Conservation (phyloP, 2,888 invertebrate species). For the Magallana nippona region DNA sequence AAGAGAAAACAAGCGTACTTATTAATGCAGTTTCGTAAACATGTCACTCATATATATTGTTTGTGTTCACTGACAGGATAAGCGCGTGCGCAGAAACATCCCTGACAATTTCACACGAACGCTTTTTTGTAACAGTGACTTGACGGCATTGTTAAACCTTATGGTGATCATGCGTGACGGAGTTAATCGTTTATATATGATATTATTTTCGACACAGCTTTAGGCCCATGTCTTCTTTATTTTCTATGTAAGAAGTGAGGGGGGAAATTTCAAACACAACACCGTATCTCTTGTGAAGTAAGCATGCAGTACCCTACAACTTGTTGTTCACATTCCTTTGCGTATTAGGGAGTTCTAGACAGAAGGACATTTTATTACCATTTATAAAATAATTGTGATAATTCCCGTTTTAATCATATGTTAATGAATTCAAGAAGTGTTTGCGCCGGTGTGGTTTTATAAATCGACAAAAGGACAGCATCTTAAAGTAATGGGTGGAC, state of each 20-base stretch:
- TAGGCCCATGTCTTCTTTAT: not conserved
- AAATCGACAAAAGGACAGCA: not conserved
- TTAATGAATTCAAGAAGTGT: conserved; percentile 26
- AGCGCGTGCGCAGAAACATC: conserved; percentile 13
- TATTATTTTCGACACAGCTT: not conserved
- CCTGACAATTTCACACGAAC: conserved; percentile 27
- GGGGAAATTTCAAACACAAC: not conserved
- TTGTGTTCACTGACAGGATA: not conserved
- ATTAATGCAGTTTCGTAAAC: conserved; percentile 13
- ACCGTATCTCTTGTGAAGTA: not conserved
- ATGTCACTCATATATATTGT: conserved; percentile 13
- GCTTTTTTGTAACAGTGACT: conserved; percentile 26
- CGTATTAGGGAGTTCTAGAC: not conserved
- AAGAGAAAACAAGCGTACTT: not conserved
- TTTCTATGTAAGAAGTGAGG: not conserved
- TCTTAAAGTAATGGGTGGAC: conserved; percentile 9
- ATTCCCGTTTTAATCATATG: conserved; percentile 12
- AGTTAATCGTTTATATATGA: conserved; percentile 19
- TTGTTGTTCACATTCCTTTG: not conserved
- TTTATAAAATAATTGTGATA: not conserved
- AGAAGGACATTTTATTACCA: not conserved
- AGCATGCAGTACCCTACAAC: not conserved
- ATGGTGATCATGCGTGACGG: conserved; percentile 32
- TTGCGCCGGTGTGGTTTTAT: conserved; percentile 27
- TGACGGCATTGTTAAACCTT: conserved; percentile 31